phyloP scores from a whole-genome alignment of 2,888 invertebrate genomes.

The Syrista parreyssii region DNA sequence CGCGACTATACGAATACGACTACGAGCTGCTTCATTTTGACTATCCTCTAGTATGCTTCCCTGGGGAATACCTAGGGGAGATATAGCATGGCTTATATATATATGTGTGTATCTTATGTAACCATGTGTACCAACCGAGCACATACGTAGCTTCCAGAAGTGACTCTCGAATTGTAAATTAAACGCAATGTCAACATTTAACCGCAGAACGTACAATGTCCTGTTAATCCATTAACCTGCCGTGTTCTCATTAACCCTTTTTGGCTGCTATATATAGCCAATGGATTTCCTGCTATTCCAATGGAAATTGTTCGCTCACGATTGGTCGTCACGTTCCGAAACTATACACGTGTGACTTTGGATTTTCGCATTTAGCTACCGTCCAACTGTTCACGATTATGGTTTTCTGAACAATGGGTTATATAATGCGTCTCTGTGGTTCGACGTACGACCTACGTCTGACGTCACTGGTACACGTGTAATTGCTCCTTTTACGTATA shows the following conservation, averaged over 20 bases:
- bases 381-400: constrained; percentile 9
- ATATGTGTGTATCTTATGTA: background rate
- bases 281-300: background rate
- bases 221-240: constrained; percentile 48
- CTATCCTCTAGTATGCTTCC: constrained; percentile 8
- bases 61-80: background rate
- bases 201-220: constrained; percentile 36
- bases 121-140: background rate
- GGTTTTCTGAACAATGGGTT: constrained; percentile 40
- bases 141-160: background rate
- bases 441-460: background rate
- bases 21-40: constrained; percentile 12
- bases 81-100: background rate
- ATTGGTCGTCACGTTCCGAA: background rate
- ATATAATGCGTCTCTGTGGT: constrained; percentile 18
- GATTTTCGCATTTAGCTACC: constrained; percentile 1
- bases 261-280: background rate
- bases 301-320: constrained; percentile 3
- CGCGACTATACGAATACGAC: background rate
- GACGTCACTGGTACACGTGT: too few relatives aligned
- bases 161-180: constrained; percentile 37
- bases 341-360: background rate
- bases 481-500: too few relatives aligned
- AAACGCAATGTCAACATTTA: constrained; percentile 32
- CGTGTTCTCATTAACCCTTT: constrained; percentile 39